Conservation (phyloP, 2,113 vertebrate genomes). For the Cyanoramphus novaezelandiae region DNA sequence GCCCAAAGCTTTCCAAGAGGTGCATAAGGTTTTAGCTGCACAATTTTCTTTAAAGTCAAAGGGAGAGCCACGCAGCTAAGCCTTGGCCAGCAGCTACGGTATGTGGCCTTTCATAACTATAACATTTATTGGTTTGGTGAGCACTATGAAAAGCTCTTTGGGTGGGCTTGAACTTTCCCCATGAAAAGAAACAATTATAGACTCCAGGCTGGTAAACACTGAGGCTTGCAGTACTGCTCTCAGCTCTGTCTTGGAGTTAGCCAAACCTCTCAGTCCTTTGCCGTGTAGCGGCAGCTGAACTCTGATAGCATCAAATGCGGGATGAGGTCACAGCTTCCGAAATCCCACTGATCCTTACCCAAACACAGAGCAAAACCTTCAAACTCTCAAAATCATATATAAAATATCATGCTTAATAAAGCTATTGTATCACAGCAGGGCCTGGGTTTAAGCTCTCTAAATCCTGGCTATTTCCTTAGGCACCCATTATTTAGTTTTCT, state of each 20-base stretch:
- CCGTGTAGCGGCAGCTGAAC: background rate
- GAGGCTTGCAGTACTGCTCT: background rate
- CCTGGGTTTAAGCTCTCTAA: constrained; percentile 46
- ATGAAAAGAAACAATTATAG: constrained; percentile 6
- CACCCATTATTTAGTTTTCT: constrained; percentile 1
- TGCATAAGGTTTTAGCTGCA: background rate
- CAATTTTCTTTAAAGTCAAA: constrained; percentile 4
- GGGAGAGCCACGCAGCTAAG: background rate
- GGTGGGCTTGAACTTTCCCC: constrained; percentile 56
- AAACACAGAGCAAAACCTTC: constrained; percentile 43
- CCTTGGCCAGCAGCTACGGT: background rate
- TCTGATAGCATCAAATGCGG: background rate
- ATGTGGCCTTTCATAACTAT: background rate
- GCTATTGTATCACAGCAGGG: constrained; percentile 55
- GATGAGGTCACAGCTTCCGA: constrained; percentile 60
- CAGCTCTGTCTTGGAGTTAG: background rate
- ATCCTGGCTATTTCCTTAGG: constrained; percentile 50
- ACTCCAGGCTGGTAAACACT: constrained; percentile 24
- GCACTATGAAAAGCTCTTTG: background rate
- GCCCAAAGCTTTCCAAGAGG: background rate
- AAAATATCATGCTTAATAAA: constrained; percentile 60
- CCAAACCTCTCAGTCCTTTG: background rate
- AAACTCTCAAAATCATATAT: constrained; percentile 12
- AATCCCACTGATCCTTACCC: constrained; percentile 66
- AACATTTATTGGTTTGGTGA: background rate